Percentiles rank a stretch among this genome's conserved stretches.
Evolutionary conservation across 2,888 invertebrate genomes (phyloP).

Genomic region (Cylloceria caligata): DNA sequence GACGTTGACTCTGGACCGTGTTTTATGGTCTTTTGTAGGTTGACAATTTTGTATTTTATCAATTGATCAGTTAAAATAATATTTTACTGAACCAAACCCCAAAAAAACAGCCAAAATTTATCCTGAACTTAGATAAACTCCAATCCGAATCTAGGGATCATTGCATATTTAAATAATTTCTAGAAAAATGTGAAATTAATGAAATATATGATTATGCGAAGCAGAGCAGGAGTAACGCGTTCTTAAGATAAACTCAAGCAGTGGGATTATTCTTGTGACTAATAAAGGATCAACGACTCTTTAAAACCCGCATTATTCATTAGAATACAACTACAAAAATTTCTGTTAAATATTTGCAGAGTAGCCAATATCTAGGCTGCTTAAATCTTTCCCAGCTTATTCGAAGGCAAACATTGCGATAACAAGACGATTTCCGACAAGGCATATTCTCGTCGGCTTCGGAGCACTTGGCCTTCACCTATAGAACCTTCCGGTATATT

Average conservation of each 20-base stretch:
- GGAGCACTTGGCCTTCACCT: background rate
- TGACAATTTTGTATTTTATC: background rate
- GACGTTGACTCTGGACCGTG: background rate
- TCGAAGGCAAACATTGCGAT: conserved; percentile 1
- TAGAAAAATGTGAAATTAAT: too few species aligned
- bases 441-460: background rate
- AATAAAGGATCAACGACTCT: too few species aligned
- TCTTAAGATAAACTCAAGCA: too few species aligned
- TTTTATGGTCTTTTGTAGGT: background rate
- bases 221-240: too few species aligned
- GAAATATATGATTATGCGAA: too few species aligned
- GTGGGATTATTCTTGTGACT: too few species aligned
- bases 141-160: too few species aligned
- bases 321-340: background rate
- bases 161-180: too few species aligned
- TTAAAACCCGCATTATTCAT: conserved; percentile 3
- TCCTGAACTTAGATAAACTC: too few species aligned
- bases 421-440: background rate
- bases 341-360: background rate
- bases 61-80: too few species aligned
- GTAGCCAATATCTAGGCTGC: background rate
- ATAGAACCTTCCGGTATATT: background rate
- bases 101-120: too few species aligned
- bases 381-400: background rate
- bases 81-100: too few species aligned